A percentile compares a stretch with the other conserved stretches of the same genome.
phyloP scores from a whole-genome alignment of 2,797 vertebrate species.

The Dallia pectoralis region DNA sequence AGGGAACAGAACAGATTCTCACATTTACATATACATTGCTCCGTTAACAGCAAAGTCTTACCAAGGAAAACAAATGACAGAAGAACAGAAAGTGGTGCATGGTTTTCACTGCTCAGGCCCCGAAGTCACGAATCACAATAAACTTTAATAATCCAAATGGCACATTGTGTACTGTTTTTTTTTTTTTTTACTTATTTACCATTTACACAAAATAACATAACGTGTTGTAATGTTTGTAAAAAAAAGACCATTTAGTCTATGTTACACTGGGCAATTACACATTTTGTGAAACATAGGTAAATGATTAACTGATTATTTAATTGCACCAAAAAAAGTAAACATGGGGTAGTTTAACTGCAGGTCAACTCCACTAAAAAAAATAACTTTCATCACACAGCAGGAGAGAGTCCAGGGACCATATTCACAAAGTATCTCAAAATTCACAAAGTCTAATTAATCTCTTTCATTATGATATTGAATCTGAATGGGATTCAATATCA shows the following conservation, averaged over 20 bases:
- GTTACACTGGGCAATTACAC: not conserved
- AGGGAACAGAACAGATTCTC: not conserved
- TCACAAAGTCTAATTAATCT: too few species aligned
- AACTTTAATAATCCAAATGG: not conserved
- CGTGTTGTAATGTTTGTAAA: too few species aligned
- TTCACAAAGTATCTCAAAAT: not conserved
- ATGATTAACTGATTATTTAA: constrained; percentile 2
- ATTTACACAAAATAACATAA: too few species aligned
- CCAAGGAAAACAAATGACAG: not conserved
- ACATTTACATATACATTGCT: not conserved
- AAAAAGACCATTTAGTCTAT: too few species aligned
- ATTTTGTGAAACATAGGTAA: not conserved
- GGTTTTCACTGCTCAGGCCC: not conserved
- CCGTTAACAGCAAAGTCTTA: not conserved
- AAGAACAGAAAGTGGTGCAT: not conserved
- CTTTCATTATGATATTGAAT: not conserved
- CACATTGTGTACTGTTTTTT: too few species aligned
- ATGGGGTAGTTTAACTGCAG: not conserved
- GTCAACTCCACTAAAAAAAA: not conserved
- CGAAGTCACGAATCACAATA: too few species aligned
- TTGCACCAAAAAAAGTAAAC: not conserved
- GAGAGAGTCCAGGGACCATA: not conserved
- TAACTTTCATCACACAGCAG: not conserved
- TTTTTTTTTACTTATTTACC: too few species aligned
- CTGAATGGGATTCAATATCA: not conserved